Evolutionary conservation across 2,888 invertebrate genomes (phyloP).

Genomic region (Cheilosia soror): DNA sequence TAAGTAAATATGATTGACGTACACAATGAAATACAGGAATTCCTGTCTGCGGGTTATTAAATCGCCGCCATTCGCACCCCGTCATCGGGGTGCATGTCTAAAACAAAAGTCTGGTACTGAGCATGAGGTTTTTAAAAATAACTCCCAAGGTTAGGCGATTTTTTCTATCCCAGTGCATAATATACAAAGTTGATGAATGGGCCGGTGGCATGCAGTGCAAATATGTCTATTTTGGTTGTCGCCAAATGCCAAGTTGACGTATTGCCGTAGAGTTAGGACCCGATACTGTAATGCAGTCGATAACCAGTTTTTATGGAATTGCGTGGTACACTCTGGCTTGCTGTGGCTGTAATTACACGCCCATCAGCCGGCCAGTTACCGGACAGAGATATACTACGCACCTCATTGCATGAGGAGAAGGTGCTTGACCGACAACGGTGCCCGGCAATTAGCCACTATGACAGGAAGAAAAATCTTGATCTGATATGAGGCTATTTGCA

Average conservation of each 20-base stretch:
- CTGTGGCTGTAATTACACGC: slow-evolving; percentile 36
- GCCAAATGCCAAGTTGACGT: slow-evolving; percentile 32
- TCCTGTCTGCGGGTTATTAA: slow-evolving; percentile 48
- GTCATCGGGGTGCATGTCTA: slow-evolving; percentile 8
- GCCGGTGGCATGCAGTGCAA: slow-evolving; percentile 5
- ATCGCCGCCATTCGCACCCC: background rate
- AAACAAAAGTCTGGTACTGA: slow-evolving; percentile 25
- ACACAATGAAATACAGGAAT: slow-evolving; percentile 18
- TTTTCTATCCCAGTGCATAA: background rate
- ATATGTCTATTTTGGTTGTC: slow-evolving; percentile 23
- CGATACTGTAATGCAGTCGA: background rate
- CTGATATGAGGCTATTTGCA: slow-evolving; percentile 46
- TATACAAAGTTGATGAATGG: slow-evolving; percentile 58
- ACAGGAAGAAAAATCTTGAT: slow-evolving; percentile 43
- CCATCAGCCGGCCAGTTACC: slow-evolving; percentile 39
- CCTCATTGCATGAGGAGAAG: slow-evolving; percentile 4
- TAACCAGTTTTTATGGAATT: slow-evolving; percentile 52
- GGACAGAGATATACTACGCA: slow-evolving; percentile 2
- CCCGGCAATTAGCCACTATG: slow-evolving; percentile 32
- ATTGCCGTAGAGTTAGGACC: slow-evolving; percentile 29
- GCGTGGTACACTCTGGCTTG: slow-evolving; percentile 44
- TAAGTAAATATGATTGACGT: slow-evolving; percentile 11
- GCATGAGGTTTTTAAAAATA: slow-evolving; percentile 28
- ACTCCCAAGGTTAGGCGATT: slow-evolving; percentile 21
- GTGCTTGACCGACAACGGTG: slow-evolving; percentile 66